Percentiles rank a stretch among this genome's conserved stretches.
phyloP scores from a whole-genome alignment of 2,888 invertebrate genomes.

The Hemicrepidius hirtus region DNA sequence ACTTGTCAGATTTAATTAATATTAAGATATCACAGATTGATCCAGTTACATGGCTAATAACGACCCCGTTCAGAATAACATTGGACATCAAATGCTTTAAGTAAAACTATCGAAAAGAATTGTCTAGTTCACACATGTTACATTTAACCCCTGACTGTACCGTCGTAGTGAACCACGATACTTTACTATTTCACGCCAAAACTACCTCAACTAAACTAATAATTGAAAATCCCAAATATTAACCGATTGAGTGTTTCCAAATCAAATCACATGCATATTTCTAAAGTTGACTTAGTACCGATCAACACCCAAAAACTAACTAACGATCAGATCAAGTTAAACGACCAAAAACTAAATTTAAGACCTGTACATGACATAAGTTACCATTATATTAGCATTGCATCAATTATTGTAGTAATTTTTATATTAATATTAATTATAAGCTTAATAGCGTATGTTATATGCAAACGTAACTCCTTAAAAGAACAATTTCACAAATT shows the following conservation, averaged over 20 bases:
- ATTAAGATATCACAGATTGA: slow-evolving; percentile 21
- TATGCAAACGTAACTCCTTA: too few species aligned
- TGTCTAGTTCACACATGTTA: not conserved
- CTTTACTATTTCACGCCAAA: not conserved
- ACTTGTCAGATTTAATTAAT: slow-evolving; percentile 1
- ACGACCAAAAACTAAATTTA: too few species aligned
- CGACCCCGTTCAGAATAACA: not conserved
- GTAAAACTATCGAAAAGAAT: slow-evolving; percentile 1
- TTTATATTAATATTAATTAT: too few species aligned
- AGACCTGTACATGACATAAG: too few species aligned
- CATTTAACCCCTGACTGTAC: slow-evolving; percentile 1
- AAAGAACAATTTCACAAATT: too few species aligned
- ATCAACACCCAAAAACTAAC: not conserved
- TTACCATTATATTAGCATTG: too few species aligned
- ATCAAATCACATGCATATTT: not conserved
- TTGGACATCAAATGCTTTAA: not conserved
- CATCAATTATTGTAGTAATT: too few species aligned
- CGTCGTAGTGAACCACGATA: not conserved
- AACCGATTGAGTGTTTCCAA: not conserved
- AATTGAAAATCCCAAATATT: not conserved
- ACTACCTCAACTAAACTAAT: not conserved
- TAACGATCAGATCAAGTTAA: not conserved
- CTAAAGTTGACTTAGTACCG: slow-evolving; percentile 6
- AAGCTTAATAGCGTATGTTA: too few species aligned
- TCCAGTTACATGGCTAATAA: slow-evolving; percentile 4